Percentiles rank a stretch among this genome's conserved stretches.
These are phyloP conservation scores for Hemithea aestivaria DNA, from an alignment of 2,888 invertebrate genomes.

Conservation along the genomic window DNA sequence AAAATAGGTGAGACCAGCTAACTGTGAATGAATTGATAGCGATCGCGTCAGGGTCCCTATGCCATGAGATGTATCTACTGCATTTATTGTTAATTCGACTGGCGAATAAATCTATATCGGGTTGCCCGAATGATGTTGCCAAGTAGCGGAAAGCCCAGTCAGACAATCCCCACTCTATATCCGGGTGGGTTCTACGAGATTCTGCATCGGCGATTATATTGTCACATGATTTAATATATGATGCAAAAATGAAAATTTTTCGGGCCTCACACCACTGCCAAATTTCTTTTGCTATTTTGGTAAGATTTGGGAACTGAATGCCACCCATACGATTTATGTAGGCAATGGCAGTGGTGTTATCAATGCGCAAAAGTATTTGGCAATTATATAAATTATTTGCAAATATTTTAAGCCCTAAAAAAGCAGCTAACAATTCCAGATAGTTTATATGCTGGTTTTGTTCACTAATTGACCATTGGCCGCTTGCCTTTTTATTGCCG, in stretches of 20 bases:
- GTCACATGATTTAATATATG: slow-evolving; percentile 1
- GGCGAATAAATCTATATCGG: slow-evolving; percentile 9
- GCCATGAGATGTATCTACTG: slow-evolving; percentile 3
- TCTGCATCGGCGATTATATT: neutral
- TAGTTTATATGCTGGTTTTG: slow-evolving; percentile 5
- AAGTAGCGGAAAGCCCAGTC: neutral
- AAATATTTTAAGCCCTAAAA: slow-evolving; percentile 2
- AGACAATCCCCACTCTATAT: slow-evolving; percentile 8
- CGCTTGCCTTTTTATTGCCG: neutral
- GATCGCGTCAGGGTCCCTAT: slow-evolving; percentile 1
- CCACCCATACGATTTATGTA: slow-evolving; percentile 1
- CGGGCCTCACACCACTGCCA: too few relatives aligned
- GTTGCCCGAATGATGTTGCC: neutral
- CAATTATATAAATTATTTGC: neutral
- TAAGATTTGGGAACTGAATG: too few relatives aligned
- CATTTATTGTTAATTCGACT: slow-evolving; percentile 6
- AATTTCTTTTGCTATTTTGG: too few relatives aligned
- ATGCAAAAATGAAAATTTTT: too few relatives aligned
- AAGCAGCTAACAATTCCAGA: slow-evolving; percentile 4
- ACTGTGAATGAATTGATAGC: neutral
- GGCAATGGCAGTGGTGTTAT: neutral
- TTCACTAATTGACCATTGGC: slow-evolving; percentile 5
- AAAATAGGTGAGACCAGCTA: neutral
- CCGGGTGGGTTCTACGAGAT: too few relatives aligned
- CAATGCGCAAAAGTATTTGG: neutral